Evolutionary conservation across 30 jellyfish, hydroid and myxozoan genomes (phyloP), one percentile per base, ranked within the genome.

Genomic region (Sanderia malayensis): DNA sequence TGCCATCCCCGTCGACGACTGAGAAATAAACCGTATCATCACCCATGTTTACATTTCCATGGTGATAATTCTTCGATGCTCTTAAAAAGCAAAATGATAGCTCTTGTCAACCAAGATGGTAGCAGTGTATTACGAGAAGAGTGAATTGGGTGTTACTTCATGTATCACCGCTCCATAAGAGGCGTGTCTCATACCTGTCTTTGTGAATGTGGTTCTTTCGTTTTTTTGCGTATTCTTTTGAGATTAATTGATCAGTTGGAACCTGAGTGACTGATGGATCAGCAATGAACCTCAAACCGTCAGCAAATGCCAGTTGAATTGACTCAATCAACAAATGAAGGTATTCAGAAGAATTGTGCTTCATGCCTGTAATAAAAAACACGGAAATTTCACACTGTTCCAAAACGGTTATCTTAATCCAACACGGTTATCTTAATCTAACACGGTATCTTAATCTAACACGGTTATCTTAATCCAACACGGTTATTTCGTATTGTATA

Each of bases 21-120:
- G 97, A 79, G 52, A 88, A 88, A 44, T 88, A 88, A 2, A 88
- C 97, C 1, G 97, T 88, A 58, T 88, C 93, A 28, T 67, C 59
- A 8, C 97, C 97, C 30, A 71, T 58, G 2, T 58, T 23, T 2
- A 86, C 78, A 19, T 59, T 55, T 17, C 87, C 86, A 47, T 30
- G 60, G 57, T 65, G 84, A 45, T 30, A 66, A 55, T 74, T 80
- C 70, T 88, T 65, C 76, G 77, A 3, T 23, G 95, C 88, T 34
- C 88, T 80, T 44, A 15, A 37, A 80, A 27, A 66, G 20, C 59
- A 6, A 46, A 44, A 11, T n/a, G n/a, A n/a, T n/a, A n/a, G n/a
- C n/a, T n/a, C n/a, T n/a, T n/a, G n/a, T n/a, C n/a, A n/a, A n/a
- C n/a, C n/a, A n/a, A n/a, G n/a, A n/a, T n/a, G n/a, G n/a, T n/a